Percentiles rank a stretch among this genome's conserved stretches.
Conservation (phyloP, 2,113 vertebrate genomes). For the Muscicapa adusta region DNA sequence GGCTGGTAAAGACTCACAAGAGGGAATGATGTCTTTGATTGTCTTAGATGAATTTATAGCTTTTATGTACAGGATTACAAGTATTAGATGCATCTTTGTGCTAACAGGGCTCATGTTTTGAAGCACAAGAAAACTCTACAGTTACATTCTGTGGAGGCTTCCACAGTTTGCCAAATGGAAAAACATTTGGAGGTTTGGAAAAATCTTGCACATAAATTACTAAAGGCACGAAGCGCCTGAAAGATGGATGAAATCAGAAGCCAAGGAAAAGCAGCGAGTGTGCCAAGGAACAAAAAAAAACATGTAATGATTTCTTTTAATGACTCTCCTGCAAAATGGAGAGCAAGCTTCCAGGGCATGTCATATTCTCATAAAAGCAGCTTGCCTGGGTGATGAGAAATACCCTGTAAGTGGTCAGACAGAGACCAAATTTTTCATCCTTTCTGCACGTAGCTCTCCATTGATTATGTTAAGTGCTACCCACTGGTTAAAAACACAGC, state of each 20-base stretch:
- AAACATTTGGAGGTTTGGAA: slow-evolving; percentile 85
- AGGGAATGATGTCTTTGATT: not conserved
- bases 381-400: slow-evolving; percentile 64
- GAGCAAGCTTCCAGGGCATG: slow-evolving; percentile 63
- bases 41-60: slow-evolving; percentile 27
- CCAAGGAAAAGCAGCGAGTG: slow-evolving; percentile 76
- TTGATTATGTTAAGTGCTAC: slow-evolving; percentile 71
- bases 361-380: slow-evolving; percentile 68
- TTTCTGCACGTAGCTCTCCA: slow-evolving; percentile 59
- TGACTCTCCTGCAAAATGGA: slow-evolving; percentile 70
- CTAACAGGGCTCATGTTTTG: slow-evolving; percentile 70
- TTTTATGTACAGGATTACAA: slow-evolving; percentile 49
- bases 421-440: slow-evolving; percentile 65
- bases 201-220: slow-evolving; percentile 86
- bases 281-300: slow-evolving; percentile 73
- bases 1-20: not conserved
- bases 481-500: slow-evolving; percentile 70
- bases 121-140: slow-evolving; percentile 69
- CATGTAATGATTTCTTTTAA: slow-evolving; percentile 76
- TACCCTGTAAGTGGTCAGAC: slow-evolving; percentile 53
- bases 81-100: slow-evolving; percentile 61
- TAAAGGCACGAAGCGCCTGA: slow-evolving; percentile 77
- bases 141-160: slow-evolving; percentile 76
- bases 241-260: slow-evolving; percentile 79
- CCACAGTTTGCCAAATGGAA: slow-evolving; percentile 80